Base-by-base conservation (phyloP, 2,888 invertebrate species). In the Leptogaster cylindrica region DNA sequence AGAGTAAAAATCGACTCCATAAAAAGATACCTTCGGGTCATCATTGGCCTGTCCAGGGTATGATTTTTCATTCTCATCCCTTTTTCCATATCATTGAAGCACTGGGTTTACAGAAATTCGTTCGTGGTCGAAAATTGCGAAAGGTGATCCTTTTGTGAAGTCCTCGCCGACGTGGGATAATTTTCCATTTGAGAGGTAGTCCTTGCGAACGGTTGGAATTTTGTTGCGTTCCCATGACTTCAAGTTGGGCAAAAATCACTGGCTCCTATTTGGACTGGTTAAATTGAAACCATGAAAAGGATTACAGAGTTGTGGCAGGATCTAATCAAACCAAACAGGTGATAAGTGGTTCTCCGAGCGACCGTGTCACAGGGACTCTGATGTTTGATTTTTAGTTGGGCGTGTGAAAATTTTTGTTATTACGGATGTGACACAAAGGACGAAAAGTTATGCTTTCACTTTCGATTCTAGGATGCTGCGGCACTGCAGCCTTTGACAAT, bases 61-160 rank as follows among this genome's bases (percentile, higher is more conserved):
- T 64, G 64, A 48, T 64, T 64, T 48, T 23, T 36, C 33, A 28
- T 23, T 31, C 20, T 64, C 48, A 64, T 64, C 64, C 64, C 23
- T 64, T 64, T 64, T 46, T 20, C 64, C 27, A 48, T 48, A 36
- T 36, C 7, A 4, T 39, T 36, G 7, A 20, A 12, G 14, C 51
- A 33, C 18, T 18, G 20, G 23, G 44, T 14, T 61, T 61, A 44
- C 23, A 44, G 44, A 61, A 44, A 7, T 44, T 61, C 27, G 41
- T 61, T 61, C 27, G 61, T 61, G 61, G 44, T 44, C 44, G 39
- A 44, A 64, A 48, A 64, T 64, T 64, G 64, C 64, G 64, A 64
- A 64, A 64, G 64, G 64, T 64, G 46, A 64, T 64, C 64, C 64
- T 41, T 64, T 64, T 46, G 61, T 61, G 16, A 12, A 12, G 44